phyloP scores from a whole-genome alignment of 37 sponge, comb jelly and placozoan species.

The Corticium candelabrum region DNA sequence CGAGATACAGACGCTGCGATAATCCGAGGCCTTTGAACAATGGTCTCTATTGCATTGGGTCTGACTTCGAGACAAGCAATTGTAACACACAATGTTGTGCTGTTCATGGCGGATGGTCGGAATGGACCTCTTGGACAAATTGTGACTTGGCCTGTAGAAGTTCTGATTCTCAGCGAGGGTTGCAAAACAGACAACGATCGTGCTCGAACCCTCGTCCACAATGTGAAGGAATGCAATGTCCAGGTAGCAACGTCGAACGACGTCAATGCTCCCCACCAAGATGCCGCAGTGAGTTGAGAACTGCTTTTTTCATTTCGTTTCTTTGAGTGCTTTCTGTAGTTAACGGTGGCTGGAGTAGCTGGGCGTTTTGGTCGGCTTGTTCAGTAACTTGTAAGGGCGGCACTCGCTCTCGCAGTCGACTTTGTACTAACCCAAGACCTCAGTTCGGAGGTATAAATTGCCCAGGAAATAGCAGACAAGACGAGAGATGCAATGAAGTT shows the following conservation, averaged over 20 bases:
- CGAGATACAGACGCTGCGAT: too few relatives aligned
- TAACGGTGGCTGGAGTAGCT: not conserved
- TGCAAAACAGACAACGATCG: not conserved
- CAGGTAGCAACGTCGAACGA: not conserved
- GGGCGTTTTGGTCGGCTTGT: not conserved
- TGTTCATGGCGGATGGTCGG: not conserved
- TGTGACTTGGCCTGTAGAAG: conserved; percentile 1
- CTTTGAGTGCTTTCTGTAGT: not conserved
- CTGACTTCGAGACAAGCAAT: not conserved
- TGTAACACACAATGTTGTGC: not conserved
- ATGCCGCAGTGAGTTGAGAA: not conserved
- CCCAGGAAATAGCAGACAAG: not conserved
- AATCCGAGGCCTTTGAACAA: too few relatives aligned
- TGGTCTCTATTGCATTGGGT: too few relatives aligned
- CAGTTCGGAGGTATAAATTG: not conserved
- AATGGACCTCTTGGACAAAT: not conserved
- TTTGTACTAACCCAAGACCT: not conserved
- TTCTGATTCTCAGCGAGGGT: not conserved
- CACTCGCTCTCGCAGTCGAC: not conserved
- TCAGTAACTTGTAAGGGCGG: not conserved
- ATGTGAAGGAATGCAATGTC: not conserved
- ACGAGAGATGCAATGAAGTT: not conserved
- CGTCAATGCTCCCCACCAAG: not conserved
- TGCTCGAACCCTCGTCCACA: not conserved
- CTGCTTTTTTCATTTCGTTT: not conserved